Evolutionary conservation across 2,888 invertebrate species (phyloP), one percentile per base, ranked within the genome.

Genomic region (Lithophane ornitopus): DNA sequence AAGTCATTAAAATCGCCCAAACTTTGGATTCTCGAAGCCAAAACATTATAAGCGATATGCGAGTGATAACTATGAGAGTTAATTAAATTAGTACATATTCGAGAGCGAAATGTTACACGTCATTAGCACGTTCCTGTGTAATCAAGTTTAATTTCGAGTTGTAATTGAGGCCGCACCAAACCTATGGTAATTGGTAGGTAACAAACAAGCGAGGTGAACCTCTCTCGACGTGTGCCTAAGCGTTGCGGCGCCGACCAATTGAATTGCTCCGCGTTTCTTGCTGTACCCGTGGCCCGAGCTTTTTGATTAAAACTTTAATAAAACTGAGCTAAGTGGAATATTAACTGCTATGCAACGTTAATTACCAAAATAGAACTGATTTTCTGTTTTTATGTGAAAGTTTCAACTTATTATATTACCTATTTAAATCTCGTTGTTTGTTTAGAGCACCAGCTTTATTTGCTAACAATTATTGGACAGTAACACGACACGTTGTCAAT

Each of bases 291-390:
- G 80, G 70, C 82, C 81, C 83, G 52, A 83, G 88, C 82, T 84
- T 91, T 90, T 89, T 89, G 87, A 89, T 89, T 91, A 89, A 90
- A 89, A 89, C 87, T 91, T 90, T 88, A 88, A 87, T 88, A 87
- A 89, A 90, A 88, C 84, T 85, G 81, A 83, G 69, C 78, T 82
- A 87, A 87, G 81, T 88, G 84, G 84, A 85, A 88, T 87, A 85
- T 84, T 88, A 87, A 88, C 83, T 78, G 78, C 74, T 78, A 81
- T 82, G 84, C 80, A 84, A 80, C 69, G 80, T 83, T 86, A 86
- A 88, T 88, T 84, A 84, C 76, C 72, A 77, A 89, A 82, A 81
- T 75, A 82, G 80, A 76, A 80, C 65, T 67, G 78, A 72, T 78
- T 85, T 82, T 78, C 63, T 46, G 72, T 67, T 78, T 71, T 62